Conservation (phyloP, 1,140 invertebrate genomes). For the Lithobius niger region DNA sequence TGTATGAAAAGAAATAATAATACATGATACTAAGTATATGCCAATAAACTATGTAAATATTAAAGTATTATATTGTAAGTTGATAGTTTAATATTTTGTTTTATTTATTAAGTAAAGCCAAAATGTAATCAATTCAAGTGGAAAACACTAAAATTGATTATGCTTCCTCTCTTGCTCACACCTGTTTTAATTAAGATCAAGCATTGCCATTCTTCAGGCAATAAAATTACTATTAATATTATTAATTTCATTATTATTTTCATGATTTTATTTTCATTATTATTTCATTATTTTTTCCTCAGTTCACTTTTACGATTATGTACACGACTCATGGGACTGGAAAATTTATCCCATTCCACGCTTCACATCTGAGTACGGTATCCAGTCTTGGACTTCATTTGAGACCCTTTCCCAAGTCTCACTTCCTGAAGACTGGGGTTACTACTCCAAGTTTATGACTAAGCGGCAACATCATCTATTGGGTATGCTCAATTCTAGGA, state of each 20-base stretch:
- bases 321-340: constrained; percentile 62
- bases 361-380: constrained; percentile 91
- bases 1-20: no score
- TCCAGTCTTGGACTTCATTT: constrained; percentile 70
- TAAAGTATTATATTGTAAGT: no score
- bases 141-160: no score
- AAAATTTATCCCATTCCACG: constrained; percentile 60
- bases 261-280: background rate
- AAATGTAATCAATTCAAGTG: no score
- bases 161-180: no score
- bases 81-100: no score
- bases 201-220: no score
- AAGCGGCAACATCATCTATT: constrained; percentile 68
- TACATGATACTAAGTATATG: no score
- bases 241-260: no score
- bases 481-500: constrained; percentile 2
- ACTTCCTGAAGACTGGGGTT: constrained; percentile 41
- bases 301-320: constrained; percentile 89
- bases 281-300: constrained; percentile 22
- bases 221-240: constrained; percentile 5
- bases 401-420: constrained; percentile 44
- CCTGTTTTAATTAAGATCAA: no score
- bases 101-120: no score
- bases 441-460: constrained; percentile 45
- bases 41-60: no score